Conservation (phyloP, 2,113 vertebrate species). For the Gulo gulo region DNA sequence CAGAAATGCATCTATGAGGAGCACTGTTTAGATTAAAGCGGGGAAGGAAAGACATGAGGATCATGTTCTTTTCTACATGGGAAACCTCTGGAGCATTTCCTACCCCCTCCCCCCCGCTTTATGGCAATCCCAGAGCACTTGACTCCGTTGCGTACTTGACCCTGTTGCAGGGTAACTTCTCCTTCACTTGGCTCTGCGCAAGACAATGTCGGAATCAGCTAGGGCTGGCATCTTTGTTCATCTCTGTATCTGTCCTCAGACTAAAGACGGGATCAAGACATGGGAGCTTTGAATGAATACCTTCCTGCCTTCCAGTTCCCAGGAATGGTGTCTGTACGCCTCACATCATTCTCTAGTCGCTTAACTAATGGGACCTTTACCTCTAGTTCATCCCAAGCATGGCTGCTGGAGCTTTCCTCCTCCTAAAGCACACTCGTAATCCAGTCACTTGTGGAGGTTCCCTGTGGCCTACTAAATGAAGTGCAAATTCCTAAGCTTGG, state of each 20-base stretch:
- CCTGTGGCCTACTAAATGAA: conserved; percentile 54
- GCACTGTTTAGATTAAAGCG: not conserved
- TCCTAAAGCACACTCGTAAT: conserved; percentile 17
- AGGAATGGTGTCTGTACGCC: not conserved
- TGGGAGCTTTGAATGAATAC: not conserved
- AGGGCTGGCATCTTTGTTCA: not conserved
- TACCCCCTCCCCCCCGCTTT: not conserved
- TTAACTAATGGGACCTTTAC: not conserved
- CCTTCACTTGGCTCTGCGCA: not conserved
- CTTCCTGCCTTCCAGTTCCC: not conserved
- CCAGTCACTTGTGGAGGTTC: conserved; percentile 2
- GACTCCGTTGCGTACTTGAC: not conserved
- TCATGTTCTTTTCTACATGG: not conserved
- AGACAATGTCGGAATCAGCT: not conserved
- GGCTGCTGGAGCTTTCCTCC: not conserved
- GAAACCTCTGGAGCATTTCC: not conserved
- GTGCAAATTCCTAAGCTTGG: conserved; percentile 65
- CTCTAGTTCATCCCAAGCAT: not conserved
- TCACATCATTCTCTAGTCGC: not conserved
- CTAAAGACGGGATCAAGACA: not conserved
- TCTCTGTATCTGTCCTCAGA: not conserved
- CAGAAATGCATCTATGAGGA: not conserved
- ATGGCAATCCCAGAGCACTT: not conserved
- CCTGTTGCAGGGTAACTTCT: not conserved
- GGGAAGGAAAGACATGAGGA: not conserved